Base-by-base conservation (phyloP, 2,888 invertebrate genomes). In the Abscondita cerata region DNA sequence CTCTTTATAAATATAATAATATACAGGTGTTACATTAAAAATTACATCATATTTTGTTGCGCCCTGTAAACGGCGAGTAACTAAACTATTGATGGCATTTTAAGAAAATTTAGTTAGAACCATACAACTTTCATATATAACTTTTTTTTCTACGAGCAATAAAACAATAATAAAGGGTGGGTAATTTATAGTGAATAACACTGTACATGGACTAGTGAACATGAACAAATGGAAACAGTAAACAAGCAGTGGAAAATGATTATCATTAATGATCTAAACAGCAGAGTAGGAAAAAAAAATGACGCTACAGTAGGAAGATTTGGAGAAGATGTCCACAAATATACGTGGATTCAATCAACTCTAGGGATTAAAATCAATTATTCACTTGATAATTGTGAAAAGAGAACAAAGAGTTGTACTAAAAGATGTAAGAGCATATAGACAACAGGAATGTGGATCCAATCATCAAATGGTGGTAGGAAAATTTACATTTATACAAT, bases 161-260 rank as follows among this genome's bases (percentile, higher is more conserved):
- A n/a, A n/a, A n/a, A n/a, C n/a, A n/a, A n/a, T n/a, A n/a, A n/a
- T n/a, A n/a, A n/a, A n/a, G n/a, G n/a, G n/a, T n/a, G n/a, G n/a
- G n/a, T n/a, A n/a, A n/a, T n/a, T n/a, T n/a, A n/a, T n/a, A n/a
- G n/a, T n/a, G n/a, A n/a, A n/a, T n/a, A n/a, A n/a, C n/a, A n/a
- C n/a, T n/a, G n/a, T n/a, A n/a, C n/a, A n/a, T n/a, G n/a, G n/a
- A n/a, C n/a, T n/a, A n/a, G n/a, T n/a, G n/a, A n/a, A n/a, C n/a
- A 41, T 13, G 41, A 31, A 19, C n/a, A 40, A 53, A 31, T 53
- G 16, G 52, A 53, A 53, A 41, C 4, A 2, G 41, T 53, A n/a
- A 19, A 15, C 15, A 41, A 12, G 41, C 12, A 44, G 9, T 11
- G 15, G n/a, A 38, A 51, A 38, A 9, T 38, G 18, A n/a, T 53